Conservation (phyloP, 2,888 invertebrate species). For the Chesias legatella region DNA sequence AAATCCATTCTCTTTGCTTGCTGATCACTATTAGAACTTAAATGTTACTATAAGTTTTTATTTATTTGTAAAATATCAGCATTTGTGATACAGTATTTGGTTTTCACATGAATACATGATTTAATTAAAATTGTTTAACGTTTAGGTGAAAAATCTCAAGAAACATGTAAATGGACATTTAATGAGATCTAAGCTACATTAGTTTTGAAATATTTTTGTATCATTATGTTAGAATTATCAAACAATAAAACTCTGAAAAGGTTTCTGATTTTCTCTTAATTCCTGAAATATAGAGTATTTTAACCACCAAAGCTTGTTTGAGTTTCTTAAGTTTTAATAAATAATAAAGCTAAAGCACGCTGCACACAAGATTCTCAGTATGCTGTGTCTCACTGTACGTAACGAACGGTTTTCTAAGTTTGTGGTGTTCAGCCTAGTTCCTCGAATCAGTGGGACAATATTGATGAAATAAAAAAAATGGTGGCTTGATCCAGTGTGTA, state of each 20-base stretch:
- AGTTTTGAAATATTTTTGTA: slow-evolving; percentile 72
- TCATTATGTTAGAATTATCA: slow-evolving; percentile 62
- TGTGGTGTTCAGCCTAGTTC: too few species aligned
- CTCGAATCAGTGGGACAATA: too few species aligned
- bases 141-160: slow-evolving; percentile 34
- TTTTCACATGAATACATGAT: slow-evolving; percentile 17
- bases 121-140: slow-evolving; percentile 22
- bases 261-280: background rate
- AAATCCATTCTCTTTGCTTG: slow-evolving; percentile 41
- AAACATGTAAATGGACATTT: slow-evolving; percentile 35
- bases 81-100: slow-evolving; percentile 38
- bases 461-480: too few species aligned
- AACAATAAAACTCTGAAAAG: slow-evolving; percentile 52
- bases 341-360: too few species aligned
- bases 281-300: too few species aligned
- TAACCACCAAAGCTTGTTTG: too few species aligned
- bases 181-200: slow-evolving; percentile 47
- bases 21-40: slow-evolving; percentile 39
- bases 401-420: too few species aligned
- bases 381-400: too few species aligned
- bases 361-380: too few species aligned
- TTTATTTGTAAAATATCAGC: slow-evolving; percentile 41
- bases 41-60: slow-evolving; percentile 39
- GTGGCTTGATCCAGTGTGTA: too few species aligned
- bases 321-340: too few species aligned